Evolutionary conservation across 2,888 invertebrate genomes (phyloP), one percentile per base, ranked within the genome.

Genomic region (Meiosimyza decipiens): DNA sequence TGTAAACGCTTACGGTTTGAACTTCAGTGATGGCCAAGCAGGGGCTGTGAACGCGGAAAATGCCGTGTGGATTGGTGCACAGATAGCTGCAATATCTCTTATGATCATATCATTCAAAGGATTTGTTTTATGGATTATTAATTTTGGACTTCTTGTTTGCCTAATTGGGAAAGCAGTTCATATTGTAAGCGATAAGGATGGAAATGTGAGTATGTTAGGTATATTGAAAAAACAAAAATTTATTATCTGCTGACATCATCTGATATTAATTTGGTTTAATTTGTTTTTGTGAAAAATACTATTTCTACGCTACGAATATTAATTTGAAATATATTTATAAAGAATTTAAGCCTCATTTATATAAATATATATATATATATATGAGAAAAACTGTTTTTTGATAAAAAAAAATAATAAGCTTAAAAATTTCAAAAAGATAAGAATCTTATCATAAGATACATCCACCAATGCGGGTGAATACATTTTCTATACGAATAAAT

Each of bases 91-190:
- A 15, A 83, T 86, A 2, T 74, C 84, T 6, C 82, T 88, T 82
- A 81, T 87, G 84, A 79, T 86, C 13, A 79, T 88, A 22, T 82
- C 87, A 2, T 81, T 88, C 12, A 86, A 88, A 74, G 89, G 89
- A 13, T 88, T 85, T 76, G 72, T 87, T n/a, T 57, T 89, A 52
- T 88, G 87, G 88, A 49, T 87, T 11, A 78, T 88, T 2, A 89
- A 89, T 78, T 69, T 86, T 11, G 75, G 79, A 2, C 74, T 88
- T 28, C 74, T 85, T 52, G 65, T 82, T 70, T 83, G 81, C 74
- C 76, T 87, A 22, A 9, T 78, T 4, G 18, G 73, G 47, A 77
- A 75, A 13, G 84, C 80, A 7, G 62, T 74, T n/a, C 73, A 55
- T 33, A 81, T 83, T 69, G 63, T 69, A 7, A 63, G 52, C 40